Percentiles rank a stretch among this genome's conserved stretches.
These are phyloP conservation scores for Actenoides hombroni DNA, from an alignment of 2,113 vertebrate species.

Conservation along the genomic window DNA sequence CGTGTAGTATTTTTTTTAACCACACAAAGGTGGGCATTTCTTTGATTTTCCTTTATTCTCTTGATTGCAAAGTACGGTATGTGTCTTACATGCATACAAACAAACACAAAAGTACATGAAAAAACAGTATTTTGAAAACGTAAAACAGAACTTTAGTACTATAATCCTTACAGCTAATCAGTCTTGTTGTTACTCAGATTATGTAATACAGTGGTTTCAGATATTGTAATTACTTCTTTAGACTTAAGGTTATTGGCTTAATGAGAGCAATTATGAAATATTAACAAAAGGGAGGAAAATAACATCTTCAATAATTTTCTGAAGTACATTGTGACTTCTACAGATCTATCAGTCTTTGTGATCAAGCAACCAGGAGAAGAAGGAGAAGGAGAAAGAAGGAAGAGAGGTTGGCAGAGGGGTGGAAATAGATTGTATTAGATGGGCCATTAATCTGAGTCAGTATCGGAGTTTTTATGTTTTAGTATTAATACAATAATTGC, in stretches of 20 bases:
- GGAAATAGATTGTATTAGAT: neutral
- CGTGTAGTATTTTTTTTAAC: neutral
- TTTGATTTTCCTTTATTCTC: constrained; percentile 56
- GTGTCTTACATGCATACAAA: neutral
- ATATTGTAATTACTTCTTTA: constrained; percentile 10
- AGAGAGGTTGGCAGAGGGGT: neutral
- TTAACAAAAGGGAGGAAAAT: neutral
- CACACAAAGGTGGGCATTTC: constrained; percentile 28
- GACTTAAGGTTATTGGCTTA: neutral
- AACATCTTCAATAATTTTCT: neutral
- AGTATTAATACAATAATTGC: neutral
- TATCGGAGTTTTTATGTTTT: neutral
- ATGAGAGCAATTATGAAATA: neutral
- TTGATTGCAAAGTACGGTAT: constrained; percentile 49
- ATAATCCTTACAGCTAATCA: constrained; percentile 26
- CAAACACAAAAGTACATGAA: constrained; percentile 15
- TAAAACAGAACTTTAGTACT: constrained; percentile 16
- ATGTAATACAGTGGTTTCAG: neutral
- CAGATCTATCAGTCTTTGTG: neutral
- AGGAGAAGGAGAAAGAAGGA: neutral
- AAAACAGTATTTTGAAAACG: constrained; percentile 49
- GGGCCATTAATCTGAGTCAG: neutral
- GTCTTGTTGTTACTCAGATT: constrained; percentile 14
- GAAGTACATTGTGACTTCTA: neutral
- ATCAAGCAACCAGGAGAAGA: neutral